Evolutionary conservation across 2,113 vertebrate species (phyloP).

Genomic region (Ceratotherium simum): DNA sequence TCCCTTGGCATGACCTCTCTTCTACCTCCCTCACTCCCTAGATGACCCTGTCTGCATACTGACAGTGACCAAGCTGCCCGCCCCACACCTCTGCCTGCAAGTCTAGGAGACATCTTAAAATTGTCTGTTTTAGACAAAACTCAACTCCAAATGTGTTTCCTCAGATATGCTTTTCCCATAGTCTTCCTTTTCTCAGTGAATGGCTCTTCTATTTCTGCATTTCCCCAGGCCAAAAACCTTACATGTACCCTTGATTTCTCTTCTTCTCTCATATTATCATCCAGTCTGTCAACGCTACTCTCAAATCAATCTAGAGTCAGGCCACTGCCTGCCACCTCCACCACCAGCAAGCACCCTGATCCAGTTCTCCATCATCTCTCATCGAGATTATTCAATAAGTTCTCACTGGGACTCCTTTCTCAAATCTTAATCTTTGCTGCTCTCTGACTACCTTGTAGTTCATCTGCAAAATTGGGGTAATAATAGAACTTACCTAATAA

Average conservation of each 20-base stretch:
- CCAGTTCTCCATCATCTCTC: background rate
- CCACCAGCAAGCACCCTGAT: background rate
- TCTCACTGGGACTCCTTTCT: background rate
- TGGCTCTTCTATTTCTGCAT: background rate
- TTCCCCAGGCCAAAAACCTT: background rate
- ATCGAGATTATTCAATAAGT: background rate
- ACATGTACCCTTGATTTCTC: background rate
- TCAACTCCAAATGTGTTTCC: background rate
- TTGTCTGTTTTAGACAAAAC: background rate
- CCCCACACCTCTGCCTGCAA: background rate
- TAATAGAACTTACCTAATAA: background rate
- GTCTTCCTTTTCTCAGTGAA: background rate
- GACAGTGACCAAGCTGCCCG: background rate
- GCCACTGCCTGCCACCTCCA: background rate
- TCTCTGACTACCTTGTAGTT: background rate
- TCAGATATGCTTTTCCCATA: background rate
- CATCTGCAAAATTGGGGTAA: background rate
- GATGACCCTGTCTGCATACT: background rate
- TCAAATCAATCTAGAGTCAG: background rate
- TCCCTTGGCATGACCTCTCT: fast-evolving
- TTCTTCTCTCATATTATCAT: background rate
- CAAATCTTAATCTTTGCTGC: background rate
- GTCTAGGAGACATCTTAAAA: background rate
- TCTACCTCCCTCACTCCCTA: background rate
- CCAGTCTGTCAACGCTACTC: background rate